A percentile compares a stretch with the other conserved stretches of the same genome.
These are phyloP conservation scores for Xanthorhoe designata DNA, from an alignment of 2,888 invertebrate species.

Conservation along the genomic window DNA sequence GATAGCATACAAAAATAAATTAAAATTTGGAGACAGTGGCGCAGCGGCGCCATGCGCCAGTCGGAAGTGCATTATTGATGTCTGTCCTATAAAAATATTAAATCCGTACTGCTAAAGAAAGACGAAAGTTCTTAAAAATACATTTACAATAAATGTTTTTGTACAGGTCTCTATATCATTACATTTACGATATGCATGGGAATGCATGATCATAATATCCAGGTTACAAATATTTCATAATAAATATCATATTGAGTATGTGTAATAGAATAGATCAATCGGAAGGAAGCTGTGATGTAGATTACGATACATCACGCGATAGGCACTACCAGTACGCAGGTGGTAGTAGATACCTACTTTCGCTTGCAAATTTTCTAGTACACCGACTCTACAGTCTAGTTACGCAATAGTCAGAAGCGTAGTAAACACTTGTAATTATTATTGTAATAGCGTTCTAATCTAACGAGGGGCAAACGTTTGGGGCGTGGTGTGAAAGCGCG, in stretches of 20 bases:
- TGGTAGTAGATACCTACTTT: slow-evolving; percentile 56
- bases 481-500: slow-evolving; percentile 61
- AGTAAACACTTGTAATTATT: slow-evolving; percentile 74
- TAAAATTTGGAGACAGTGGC: slow-evolving; percentile 21
- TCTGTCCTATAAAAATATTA: slow-evolving; percentile 35
- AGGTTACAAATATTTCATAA: neutral
- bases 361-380: slow-evolving; percentile 76
- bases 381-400: slow-evolving; percentile 49
- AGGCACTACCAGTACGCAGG: slow-evolving; percentile 45
- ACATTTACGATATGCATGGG: too few species aligned
- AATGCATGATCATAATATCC: too few species aligned
- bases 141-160: too few species aligned
- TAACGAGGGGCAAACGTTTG: slow-evolving; percentile 58
- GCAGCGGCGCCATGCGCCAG: slow-evolving; percentile 32
- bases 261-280: slow-evolving; percentile 16
- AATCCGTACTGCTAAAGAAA: slow-evolving; percentile 15
- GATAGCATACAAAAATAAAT: slow-evolving; percentile 29
- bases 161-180: too few species aligned
- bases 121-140: neutral
- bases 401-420: slow-evolving; percentile 64
- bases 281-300: slow-evolving; percentile 23
- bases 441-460: slow-evolving; percentile 75
- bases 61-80: slow-evolving; percentile 42
- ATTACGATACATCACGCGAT: slow-evolving; percentile 25
- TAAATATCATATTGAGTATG: slow-evolving; percentile 2